These are phyloP conservation scores for Drosophila pullipes DNA, from an alignment of 2,888 invertebrate species.

Conservation along the genomic window DNA sequence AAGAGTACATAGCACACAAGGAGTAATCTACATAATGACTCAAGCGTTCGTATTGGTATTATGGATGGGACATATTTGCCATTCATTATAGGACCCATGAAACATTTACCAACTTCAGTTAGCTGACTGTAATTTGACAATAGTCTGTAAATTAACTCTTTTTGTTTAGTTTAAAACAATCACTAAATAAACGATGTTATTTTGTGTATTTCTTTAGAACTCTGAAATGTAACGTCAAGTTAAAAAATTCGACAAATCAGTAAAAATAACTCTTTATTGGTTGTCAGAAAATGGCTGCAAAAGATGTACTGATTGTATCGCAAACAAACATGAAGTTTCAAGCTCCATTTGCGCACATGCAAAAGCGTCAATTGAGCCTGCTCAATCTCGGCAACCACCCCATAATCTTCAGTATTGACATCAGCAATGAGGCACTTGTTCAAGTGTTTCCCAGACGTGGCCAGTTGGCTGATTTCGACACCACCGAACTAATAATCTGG, in stretches of 20 bases:
- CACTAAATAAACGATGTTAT: neutral
- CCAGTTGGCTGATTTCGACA: constrained; percentile 25
- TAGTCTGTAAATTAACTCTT: neutral
- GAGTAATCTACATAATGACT: constrained; percentile 55
- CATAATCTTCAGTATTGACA: constrained; percentile 21
- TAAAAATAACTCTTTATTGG: neutral
- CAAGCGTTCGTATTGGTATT: neutral
- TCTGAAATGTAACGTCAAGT: neutral
- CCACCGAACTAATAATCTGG: constrained; percentile 46
- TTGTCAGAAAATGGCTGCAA: constrained; percentile 23
- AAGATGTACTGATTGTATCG: constrained; percentile 31
- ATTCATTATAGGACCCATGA: neutral
- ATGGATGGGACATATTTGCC: neutral
- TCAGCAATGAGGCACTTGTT: neutral
- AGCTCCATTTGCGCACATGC: constrained; percentile 26
- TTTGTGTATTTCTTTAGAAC: neutral
- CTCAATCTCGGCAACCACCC: constrained; percentile 30
- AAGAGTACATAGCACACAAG: constrained; percentile 26
- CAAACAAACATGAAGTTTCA: constrained; percentile 36
- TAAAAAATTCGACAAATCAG: neutral
- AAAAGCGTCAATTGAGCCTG: constrained; percentile 45
- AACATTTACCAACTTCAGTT: constrained; percentile 2
- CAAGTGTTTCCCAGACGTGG: constrained; percentile 13
- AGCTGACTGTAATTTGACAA: neutral
- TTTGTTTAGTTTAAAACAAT: neutral